These are phyloP conservation scores for Drosophila greeni DNA, from an alignment of 2,888 invertebrate species.

Conservation along the genomic window DNA sequence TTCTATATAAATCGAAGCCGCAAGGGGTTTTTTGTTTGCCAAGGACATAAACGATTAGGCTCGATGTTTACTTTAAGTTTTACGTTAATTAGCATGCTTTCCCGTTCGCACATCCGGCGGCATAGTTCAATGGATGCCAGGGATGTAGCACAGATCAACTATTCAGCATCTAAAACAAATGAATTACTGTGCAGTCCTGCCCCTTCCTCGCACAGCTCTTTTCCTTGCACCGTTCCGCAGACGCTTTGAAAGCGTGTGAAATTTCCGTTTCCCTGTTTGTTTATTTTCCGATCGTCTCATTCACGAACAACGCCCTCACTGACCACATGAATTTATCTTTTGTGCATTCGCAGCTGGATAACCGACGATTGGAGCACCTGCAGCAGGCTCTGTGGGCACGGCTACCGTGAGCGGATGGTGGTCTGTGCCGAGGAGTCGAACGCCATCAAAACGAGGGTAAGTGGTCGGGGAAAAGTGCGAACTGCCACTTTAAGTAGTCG, in stretches of 20 bases:
- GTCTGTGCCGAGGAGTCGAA: conserved; percentile 91
- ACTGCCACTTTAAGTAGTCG: conserved; percentile 1
- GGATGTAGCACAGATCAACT: conserved; percentile 15
- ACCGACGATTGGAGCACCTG: conserved; percentile 93
- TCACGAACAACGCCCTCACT: conserved; percentile 30
- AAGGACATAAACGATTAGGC: not conserved
- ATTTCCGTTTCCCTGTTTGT: conserved; percentile 48
- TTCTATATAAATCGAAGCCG: not conserved
- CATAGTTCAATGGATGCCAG: conserved; percentile 7
- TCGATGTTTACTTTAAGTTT: not conserved
- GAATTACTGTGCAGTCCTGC: conserved; percentile 1
- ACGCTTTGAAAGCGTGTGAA: conserved; percentile 51
- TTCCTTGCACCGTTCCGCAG: conserved; percentile 30
- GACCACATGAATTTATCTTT: conserved; percentile 31
- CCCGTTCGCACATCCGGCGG: not conserved
- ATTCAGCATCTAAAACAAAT: conserved; percentile 24
- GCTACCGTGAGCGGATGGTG: conserved; percentile 88
- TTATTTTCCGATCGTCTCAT: conserved; percentile 39
- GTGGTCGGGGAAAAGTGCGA: conserved; percentile 50
- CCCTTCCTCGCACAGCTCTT: not conserved
- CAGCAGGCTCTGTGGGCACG: conserved; percentile 92
- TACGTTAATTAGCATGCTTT: not conserved
- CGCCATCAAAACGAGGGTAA: conserved; percentile 87
- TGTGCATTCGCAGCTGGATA: conserved; percentile 85
- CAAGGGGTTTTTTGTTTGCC: too few relatives aligned